A percentile compares a stretch with the other conserved stretches of the same genome.
Evolutionary conservation across 1,140 invertebrate species (phyloP).

Genomic region (Bathynomus jamesi): DNA sequence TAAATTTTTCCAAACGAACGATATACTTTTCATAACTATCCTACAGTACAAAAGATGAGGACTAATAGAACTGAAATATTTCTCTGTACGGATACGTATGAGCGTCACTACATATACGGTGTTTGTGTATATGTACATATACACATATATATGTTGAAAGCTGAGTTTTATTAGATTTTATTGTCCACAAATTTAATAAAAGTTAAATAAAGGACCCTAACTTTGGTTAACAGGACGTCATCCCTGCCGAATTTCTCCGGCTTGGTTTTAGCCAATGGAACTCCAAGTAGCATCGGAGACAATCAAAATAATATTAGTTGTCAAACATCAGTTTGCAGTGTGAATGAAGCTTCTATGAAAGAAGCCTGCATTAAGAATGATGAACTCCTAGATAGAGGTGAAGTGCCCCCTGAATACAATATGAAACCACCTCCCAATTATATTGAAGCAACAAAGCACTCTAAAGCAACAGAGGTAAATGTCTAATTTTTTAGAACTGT

Average conservation of each 20-base stretch:
- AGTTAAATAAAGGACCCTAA: too few relatives aligned
- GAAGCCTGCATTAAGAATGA: too few relatives aligned
- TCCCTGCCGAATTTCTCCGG: slow-evolving; percentile 50
- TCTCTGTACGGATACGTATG: too few relatives aligned
- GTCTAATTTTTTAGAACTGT: not conserved
- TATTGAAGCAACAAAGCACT: slow-evolving; percentile 60
- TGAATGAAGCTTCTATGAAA: slow-evolving; percentile 38
- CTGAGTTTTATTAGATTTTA: too few relatives aligned
- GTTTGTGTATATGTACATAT: too few relatives aligned
- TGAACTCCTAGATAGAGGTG: slow-evolving; percentile 24
- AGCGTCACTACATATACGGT: too few relatives aligned
- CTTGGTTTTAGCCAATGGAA: slow-evolving; percentile 37
- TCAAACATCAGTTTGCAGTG: slow-evolving; percentile 28
- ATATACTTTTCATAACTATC: too few relatives aligned
- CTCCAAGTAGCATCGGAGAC: slow-evolving; percentile 34
- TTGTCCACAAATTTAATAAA: too few relatives aligned
- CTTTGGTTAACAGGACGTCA: slow-evolving; percentile 46
- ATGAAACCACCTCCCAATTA: slow-evolving; percentile 55
- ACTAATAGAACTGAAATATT: too few relatives aligned
- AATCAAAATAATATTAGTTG: slow-evolving; percentile 39
- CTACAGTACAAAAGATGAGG: too few relatives aligned
- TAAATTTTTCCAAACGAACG: too few relatives aligned
- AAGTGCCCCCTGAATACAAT: slow-evolving; percentile 36
- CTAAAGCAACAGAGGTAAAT: slow-evolving; percentile 44
- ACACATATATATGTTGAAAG: too few relatives aligned